These are phyloP conservation scores for Donacobius atricapilla DNA, from an alignment of 2,113 vertebrate species.

Conservation along the genomic window DNA sequence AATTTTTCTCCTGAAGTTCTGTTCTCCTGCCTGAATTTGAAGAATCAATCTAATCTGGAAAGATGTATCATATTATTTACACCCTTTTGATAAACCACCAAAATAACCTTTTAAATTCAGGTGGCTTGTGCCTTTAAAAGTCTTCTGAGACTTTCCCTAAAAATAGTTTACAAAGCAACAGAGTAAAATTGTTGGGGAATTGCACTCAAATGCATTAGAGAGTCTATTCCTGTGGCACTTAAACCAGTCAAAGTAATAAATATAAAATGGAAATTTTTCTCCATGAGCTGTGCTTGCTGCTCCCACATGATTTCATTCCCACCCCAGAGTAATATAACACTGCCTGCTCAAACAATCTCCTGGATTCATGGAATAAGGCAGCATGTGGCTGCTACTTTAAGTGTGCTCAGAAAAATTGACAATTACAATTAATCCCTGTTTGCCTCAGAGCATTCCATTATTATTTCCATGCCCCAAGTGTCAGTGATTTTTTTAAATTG, in stretches of 20 bases:
- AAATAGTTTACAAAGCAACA: conserved; percentile 70
- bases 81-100: conserved; percentile 48
- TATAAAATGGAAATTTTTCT: conserved; percentile 74
- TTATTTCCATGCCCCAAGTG: conserved; percentile 10
- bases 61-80: conserved; percentile 39
- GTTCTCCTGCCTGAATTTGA: background rate
- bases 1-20: background rate
- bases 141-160: conserved; percentile 40
- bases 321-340: conserved; percentile 57
- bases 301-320: conserved; percentile 61
- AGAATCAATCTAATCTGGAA: conserved; percentile 31
- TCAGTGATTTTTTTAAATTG: background rate
- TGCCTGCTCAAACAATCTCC: conserved; percentile 29
- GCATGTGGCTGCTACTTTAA: conserved; percentile 33
- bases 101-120: conserved; percentile 59
- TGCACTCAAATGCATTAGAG: conserved; percentile 66
- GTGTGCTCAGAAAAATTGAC: conserved; percentile 46
- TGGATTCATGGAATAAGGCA: conserved; percentile 34
- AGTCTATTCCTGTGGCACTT: conserved; percentile 72
- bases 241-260: conserved; percentile 72
- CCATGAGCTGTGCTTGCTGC: conserved; percentile 49
- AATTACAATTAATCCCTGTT: conserved; percentile 51
- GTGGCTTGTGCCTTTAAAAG: conserved; percentile 63
- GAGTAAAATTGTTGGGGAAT: conserved; percentile 62
- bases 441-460: conserved; percentile 4